Conservation (phyloP, 2,888 invertebrate genomes). For the Drosophila mettleri region DNA sequence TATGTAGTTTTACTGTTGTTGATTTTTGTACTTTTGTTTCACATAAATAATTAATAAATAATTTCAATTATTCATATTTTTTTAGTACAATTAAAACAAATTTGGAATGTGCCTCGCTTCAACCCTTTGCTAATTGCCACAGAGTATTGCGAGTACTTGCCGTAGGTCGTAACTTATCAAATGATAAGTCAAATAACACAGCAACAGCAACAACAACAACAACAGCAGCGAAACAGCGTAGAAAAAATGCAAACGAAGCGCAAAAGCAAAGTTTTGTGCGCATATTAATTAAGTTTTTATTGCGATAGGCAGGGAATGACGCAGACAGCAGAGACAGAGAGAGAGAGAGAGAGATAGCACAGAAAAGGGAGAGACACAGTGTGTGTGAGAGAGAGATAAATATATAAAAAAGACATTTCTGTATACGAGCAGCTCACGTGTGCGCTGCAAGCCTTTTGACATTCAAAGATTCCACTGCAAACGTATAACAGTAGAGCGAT, state of each 20-base stretch:
- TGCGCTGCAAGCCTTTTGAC: constrained; percentile 1
- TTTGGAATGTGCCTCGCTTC: neutral
- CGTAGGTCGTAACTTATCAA: constrained; percentile 51
- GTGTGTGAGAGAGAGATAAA: neutral
- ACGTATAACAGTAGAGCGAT: neutral
- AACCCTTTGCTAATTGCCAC: neutral
- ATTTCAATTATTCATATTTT: neutral
- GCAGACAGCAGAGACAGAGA: constrained; percentile 10
- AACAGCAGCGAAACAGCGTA: constrained; percentile 7
- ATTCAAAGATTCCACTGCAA: constrained; percentile 46
- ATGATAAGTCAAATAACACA: constrained; percentile 26
- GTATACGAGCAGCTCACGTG: constrained; percentile 4
- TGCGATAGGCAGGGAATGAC: constrained; percentile 56
- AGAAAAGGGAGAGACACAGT: neutral
- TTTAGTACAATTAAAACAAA: neutral
- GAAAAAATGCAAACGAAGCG: constrained; percentile 38
- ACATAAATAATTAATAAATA: too few species aligned
- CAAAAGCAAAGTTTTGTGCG: constrained; percentile 30
- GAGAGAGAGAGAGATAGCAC: neutral
- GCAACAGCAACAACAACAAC: constrained; percentile 2
- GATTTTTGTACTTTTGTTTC: too few species aligned
- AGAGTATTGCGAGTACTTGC: constrained; percentile 18
- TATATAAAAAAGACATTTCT: too few species aligned
- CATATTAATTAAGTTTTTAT: constrained; percentile 51
- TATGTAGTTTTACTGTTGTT: too few species aligned